Evolutionary conservation across 2,797 vertebrate species (phyloP).

Genomic region (Protonibea diacanthus): DNA sequence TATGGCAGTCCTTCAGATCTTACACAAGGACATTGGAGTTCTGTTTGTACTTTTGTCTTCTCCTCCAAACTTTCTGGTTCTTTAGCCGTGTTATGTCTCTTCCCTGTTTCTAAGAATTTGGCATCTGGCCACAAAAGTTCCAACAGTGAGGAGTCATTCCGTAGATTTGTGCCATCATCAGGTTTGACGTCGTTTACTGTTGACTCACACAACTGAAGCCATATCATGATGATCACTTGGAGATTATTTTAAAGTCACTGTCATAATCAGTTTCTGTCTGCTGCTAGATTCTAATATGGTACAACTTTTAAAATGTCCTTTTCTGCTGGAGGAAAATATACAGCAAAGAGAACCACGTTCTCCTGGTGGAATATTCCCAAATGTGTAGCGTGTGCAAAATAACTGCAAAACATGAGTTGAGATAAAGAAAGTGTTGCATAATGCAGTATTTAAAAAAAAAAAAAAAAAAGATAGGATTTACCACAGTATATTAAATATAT

Average conservation of each 20-base stretch:
- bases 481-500: background rate
- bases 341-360: background rate
- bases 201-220: conserved; percentile 38
- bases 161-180: conserved; percentile 26
- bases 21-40: conserved; percentile 17
- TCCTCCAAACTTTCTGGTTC: background rate
- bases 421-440: background rate
- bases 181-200: conserved; percentile 49
- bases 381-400: background rate
- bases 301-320: background rate
- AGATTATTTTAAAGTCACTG: conserved; percentile 42
- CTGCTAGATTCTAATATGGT: conserved; percentile 21
- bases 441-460: background rate
- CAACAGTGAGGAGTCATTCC: conserved; percentile 31
- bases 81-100: background rate
- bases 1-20: conserved; percentile 29
- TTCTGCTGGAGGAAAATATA: background rate
- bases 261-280: conserved; percentile 19
- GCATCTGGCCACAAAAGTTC: conserved; percentile 26
- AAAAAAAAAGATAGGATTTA: background rate
- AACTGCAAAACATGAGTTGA: background rate
- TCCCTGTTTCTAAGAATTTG: conserved; percentile 9
- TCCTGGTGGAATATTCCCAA: background rate
- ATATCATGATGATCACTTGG: conserved; percentile 39
- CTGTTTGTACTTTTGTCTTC: background rate